Base-by-base conservation (phyloP, 2,797 vertebrate species). In the Pipistrellus kuhlii region DNA sequence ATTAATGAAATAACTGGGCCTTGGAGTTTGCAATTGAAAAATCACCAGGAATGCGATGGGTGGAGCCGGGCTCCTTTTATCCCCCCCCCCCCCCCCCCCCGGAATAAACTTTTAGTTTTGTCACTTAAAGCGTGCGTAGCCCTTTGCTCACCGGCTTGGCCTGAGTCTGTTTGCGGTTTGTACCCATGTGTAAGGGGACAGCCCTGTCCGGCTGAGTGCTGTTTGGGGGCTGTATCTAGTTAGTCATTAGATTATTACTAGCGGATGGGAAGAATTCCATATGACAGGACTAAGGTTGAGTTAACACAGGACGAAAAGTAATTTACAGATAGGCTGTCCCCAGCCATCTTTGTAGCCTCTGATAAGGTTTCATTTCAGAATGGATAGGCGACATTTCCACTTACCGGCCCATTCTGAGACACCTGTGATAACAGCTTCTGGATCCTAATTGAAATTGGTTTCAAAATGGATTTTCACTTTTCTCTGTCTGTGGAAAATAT, bases 401-500 rank as follows among this genome's bases (percentile, higher is more conserved):
- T 99, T 99, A 99, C 98, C 98, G 99, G 98, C 97, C 98, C 99
- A 99, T 99, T 99, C 99, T 99, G 99, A 98, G 99, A 99, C 99
- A 99, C 99, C 99, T 99, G 99, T 99, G 99, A 99, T 99, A 99
- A 99, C 99, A 99, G 99, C 99, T 99, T 99, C 99, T 99, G 99
- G 99, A 99, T 99, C 99, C 99, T 99, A 99, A 99, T 99, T 99
- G 99, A 99, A 99, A 99, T 99, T 99, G 99, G 99, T 99, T 99
- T 99, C 99, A 99, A 99, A 99, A 99, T 99, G 99, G 99, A 99
- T 99, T 99, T 99, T 99, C 99, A 99, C 99, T 99, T 99, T 99
- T 99, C 99, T 98, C 98, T 98, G 98, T 98, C 98, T 97, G 98
- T 98, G 98, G 98, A 98, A 99, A 98, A 98, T 99, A 98, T 98